phyloP scores from a whole-genome alignment of 2,888 invertebrate species.

The Celastrina argiolus region DNA sequence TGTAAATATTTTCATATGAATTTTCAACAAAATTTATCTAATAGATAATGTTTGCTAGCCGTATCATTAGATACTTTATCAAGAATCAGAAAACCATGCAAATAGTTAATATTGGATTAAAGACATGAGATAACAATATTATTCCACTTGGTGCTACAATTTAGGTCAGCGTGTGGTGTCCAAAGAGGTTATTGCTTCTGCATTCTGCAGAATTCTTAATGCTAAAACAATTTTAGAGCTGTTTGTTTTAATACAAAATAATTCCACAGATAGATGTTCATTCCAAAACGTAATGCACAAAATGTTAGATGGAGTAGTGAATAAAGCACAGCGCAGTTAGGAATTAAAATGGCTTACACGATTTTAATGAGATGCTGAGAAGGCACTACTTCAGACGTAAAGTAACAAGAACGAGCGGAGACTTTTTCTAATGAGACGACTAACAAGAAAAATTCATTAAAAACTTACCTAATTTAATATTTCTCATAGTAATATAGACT shows the following conservation, averaged over 20 bases:
- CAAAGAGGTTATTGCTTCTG: neutral
- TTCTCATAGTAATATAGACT: neutral
- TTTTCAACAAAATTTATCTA: neutral
- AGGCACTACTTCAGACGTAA: neutral
- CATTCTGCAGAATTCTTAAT: neutral
- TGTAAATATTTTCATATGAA: neutral
- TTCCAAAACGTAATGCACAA: neutral
- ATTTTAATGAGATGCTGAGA: slow-evolving; percentile 15
- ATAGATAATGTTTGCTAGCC: too few relatives aligned
- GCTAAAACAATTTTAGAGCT: neutral
- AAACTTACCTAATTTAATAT: neutral
- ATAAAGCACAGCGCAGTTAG: neutral
- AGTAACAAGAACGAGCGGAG: slow-evolving; percentile 17
- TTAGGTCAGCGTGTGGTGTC: neutral
- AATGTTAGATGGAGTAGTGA: neutral
- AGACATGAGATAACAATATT: too few relatives aligned
- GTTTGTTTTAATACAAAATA: neutral
- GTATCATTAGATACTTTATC: too few relatives aligned
- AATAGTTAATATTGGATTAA: too few relatives aligned
- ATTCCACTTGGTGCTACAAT: neutral
- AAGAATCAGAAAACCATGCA: too few relatives aligned
- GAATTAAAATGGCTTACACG: slow-evolving; percentile 3
- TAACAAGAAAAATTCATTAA: slow-evolving; percentile 12
- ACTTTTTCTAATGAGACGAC: slow-evolving; percentile 19
- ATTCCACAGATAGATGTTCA: neutral